A percentile compares a stretch with the other conserved stretches of the same genome.
phyloP scores from a whole-genome alignment of 2,113 vertebrate species.

The Elaphurus davidianus region DNA sequence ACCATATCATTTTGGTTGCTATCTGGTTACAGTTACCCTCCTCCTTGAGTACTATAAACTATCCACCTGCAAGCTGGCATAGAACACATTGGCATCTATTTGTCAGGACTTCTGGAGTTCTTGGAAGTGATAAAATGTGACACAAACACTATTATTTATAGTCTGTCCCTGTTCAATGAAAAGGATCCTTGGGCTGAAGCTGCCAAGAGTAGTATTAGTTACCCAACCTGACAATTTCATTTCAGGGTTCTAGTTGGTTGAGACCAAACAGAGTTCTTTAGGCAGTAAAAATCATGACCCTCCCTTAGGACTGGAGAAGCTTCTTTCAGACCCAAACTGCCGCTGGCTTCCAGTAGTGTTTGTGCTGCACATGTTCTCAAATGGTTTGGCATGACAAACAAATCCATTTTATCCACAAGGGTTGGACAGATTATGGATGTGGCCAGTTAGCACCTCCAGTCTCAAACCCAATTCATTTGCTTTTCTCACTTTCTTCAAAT shows the following conservation, averaged over 20 bases:
- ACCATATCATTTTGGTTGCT: background rate
- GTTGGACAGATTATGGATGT: background rate
- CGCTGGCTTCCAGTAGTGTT: background rate
- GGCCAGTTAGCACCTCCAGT: background rate
- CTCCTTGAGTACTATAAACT: background rate
- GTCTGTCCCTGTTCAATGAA: background rate
- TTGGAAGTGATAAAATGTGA: background rate
- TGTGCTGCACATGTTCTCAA: background rate
- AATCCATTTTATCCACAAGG: background rate
- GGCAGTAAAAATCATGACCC: background rate
- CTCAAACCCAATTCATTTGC: background rate
- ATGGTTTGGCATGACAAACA: background rate
- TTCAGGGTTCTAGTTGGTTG: background rate
- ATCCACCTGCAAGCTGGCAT: background rate
- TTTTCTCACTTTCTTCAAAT: background rate
- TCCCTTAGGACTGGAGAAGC: background rate
- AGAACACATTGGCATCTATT: background rate
- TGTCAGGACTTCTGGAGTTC: background rate
- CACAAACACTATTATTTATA: conserved; percentile 38
- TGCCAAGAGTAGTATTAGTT: conserved; percentile 15
- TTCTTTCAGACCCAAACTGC: background rate
- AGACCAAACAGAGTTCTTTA: background rate
- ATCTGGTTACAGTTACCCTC: background rate
- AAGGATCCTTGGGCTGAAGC: background rate
- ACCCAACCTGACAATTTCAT: background rate